These are phyloP conservation scores for Sebastes fasciatus DNA, from an alignment of 2,113 vertebrate genomes.

Conservation along the genomic window DNA sequence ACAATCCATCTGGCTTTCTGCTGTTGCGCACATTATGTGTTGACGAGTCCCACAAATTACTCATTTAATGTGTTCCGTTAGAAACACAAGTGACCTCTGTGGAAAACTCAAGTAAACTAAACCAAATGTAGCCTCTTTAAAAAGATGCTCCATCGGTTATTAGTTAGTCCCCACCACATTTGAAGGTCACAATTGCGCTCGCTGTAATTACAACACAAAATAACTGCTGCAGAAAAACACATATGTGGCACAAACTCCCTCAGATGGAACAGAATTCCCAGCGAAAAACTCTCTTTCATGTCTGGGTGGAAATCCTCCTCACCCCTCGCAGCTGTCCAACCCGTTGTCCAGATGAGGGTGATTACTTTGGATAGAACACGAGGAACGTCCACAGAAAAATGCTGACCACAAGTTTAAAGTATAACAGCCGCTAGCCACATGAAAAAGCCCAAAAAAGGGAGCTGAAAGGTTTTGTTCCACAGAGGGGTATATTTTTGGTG, in stretches of 20 bases:
- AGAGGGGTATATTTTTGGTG: constrained; percentile 70
- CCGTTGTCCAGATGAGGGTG: constrained; percentile 70
- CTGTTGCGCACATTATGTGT: constrained; percentile 31
- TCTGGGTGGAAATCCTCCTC: constrained; percentile 54
- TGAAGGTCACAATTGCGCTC: constrained; percentile 61
- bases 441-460: constrained; percentile 65
- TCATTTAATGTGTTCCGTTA: constrained; percentile 42
- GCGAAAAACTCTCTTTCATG: constrained; percentile 45
- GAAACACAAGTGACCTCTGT: constrained; percentile 44
- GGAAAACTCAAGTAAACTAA: constrained; percentile 41
- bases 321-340: constrained; percentile 66
- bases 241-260: constrained; percentile 56
- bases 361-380: constrained; percentile 79
- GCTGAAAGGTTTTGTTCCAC: constrained; percentile 70
- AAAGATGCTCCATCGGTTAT: constrained; percentile 60
- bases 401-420: constrained; percentile 76
- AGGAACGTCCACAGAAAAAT: constrained; percentile 72
- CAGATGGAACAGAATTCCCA: constrained; percentile 44
- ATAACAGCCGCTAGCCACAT: constrained; percentile 76
- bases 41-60: constrained; percentile 43
- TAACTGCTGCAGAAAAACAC: constrained; percentile 53
- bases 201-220: constrained; percentile 68
- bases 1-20: constrained; percentile 44
- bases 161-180: constrained; percentile 63
- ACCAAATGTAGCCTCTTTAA: constrained; percentile 38